Evolutionary conservation across 2,797 vertebrate species (phyloP), one percentile per base, ranked within the genome.

Genomic region (Arnoldichthys spilopterus): DNA sequence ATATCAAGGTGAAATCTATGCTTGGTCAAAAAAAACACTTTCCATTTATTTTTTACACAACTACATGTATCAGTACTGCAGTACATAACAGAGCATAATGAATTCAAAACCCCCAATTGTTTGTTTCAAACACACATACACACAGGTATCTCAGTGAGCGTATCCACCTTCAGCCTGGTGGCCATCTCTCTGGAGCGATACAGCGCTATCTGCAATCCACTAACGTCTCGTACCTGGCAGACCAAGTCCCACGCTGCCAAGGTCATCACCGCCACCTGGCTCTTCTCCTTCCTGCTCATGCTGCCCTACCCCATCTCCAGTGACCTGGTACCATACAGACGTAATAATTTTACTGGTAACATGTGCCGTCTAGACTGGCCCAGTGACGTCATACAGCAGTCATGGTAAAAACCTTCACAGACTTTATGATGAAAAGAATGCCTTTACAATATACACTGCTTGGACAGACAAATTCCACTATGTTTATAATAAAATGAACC

Each of bases 171-270:
- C 89, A 99, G 95, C 90, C 92, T 99, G 86, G 95, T 99, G 56
- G 98, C 98, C 86, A 99, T 99, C 79, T 98, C 98, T 61, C 89
- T 99, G 90, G 98, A 99, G 91, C 94, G 98, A 75, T 99, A 99
- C 76, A 95, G 97, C 6, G 98, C 98, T 64, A 99, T 99, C 49
- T 99, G 98, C 91, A 98, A 97, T 89, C 98, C 98, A 0, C 85
- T 99, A 56, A 95, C 95, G 78, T 99, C 98, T 56, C 92, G 97
- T n/a, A 90, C 94, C 37, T 99, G 98, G 98, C 98, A 99, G 91
- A 99, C 98, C 3, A 99, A 98, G 84, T 97, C 97, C 0, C 98
- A 99, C 0, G 98, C 98, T 0, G 84, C 94, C 86, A 98, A 95
- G 87, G 98, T 99, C 88, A 99, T 98, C 85, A 93, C 94, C 0